Evolutionary conservation across 2,113 vertebrate genomes (phyloP).

Genomic region (Daphoenositta chrysoptera): DNA sequence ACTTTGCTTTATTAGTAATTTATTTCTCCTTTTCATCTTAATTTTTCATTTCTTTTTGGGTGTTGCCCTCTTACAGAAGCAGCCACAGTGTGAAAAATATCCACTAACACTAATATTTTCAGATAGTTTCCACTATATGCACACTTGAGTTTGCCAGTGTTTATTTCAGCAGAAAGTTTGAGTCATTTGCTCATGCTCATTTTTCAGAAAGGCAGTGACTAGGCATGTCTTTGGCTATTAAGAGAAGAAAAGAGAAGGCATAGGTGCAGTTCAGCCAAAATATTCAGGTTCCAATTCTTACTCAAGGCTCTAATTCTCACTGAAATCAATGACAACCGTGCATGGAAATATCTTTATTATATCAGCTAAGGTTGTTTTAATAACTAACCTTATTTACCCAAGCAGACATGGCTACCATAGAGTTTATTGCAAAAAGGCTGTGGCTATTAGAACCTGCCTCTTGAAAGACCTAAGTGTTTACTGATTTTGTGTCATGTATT

Average conservation of each 20-base stretch:
- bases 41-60: conserved; percentile 31
- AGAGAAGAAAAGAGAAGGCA: not conserved
- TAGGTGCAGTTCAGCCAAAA: not conserved
- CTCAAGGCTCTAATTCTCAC: not conserved
- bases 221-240: not conserved
- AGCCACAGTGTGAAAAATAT: conserved; percentile 12
- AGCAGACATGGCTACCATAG: not conserved
- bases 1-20: conserved; percentile 56
- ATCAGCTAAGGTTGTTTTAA: not conserved
- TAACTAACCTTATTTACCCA: not conserved
- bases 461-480: not conserved
- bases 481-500: not conserved
- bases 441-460: not conserved
- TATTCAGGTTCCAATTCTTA: not conserved
- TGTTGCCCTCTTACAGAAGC: not conserved
- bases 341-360: not conserved
- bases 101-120: not conserved
- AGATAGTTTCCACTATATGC: not conserved
- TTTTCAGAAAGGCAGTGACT: not conserved
- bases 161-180: not conserved
- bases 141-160: not conserved
- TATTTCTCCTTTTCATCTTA: conserved; percentile 58
- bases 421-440: not conserved
- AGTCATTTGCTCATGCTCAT: not conserved
- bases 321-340: not conserved